Evolutionary conservation across 2,797 vertebrate species (phyloP), one percentile per base, ranked within the genome.

Genomic region (Notamacropus eugenii): DNA sequence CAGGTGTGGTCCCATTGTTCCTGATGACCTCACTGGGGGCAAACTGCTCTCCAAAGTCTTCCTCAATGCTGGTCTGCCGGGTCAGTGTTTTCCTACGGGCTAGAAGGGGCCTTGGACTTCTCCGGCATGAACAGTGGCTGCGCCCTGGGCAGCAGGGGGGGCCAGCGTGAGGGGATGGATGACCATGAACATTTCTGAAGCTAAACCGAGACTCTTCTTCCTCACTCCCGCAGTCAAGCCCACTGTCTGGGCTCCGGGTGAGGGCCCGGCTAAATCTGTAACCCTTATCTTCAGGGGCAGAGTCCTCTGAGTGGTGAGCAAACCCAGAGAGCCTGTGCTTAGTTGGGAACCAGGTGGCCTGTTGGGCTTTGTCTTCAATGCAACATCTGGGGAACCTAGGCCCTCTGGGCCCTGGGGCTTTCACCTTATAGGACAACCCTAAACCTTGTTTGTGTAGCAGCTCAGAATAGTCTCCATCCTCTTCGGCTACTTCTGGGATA

Each of bases 401-500:
- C 95, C n/a, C 96, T 97, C 97, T 94, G 62, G 97, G 97, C 97
- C 98, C 2, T 12, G 90, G 31, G 90, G 94, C 96, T 94, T 96
- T 92, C 96, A 97, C 98, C 97, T 94, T 96, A 94, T 96, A 94
- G 96, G 97, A 12, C 91, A 90, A 93, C 96, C 98, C 98, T 96
- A 96, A 93, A 93, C 97, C 98, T 98, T 98, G 98, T 93, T 97
- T 98, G 97, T 97, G 98, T 94, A 98, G 97, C 93, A 97, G 90
- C 40, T 98, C 98, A 0, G 97, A 67, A 95, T 93, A 97, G 54
- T 99, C 99, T 0, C 98, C 98, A 54, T 99, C 99, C 98, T 99
- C 99, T 99, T 99, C 99, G 0, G 99, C 99, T 98, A 99, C 99
- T 99, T 99, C 99, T 0, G 99, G 99, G 98, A 99, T 99, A 99